A percentile compares a stretch with the other conserved stretches of the same genome.
phyloP scores from a whole-genome alignment of 2,888 invertebrate genomes.

The Parapristionchus giblindavisi region DNA sequence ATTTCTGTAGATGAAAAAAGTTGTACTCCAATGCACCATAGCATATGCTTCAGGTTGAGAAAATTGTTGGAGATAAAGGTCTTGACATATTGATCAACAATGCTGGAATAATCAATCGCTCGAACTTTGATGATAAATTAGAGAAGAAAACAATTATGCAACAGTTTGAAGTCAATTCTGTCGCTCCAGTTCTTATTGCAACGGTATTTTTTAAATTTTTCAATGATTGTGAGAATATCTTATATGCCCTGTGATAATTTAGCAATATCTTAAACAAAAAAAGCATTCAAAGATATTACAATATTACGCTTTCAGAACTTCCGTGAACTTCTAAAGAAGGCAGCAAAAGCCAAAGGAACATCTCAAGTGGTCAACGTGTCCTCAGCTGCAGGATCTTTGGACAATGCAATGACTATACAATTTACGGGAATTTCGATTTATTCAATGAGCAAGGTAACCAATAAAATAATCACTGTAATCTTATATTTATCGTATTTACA shows the following conservation, averaged over 20 bases:
- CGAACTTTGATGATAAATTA: neutral
- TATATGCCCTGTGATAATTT: neutral
- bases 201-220: too few relatives aligned
- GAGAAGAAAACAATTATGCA: neutral
- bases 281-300: neutral
- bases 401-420: neutral
- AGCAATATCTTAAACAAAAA: neutral
- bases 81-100: conserved; percentile 13
- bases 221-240: too few relatives aligned
- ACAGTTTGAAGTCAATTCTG: conserved; percentile 9
- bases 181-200: neutral
- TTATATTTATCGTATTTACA: neutral
- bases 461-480: neutral
- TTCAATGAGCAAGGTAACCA: conserved; percentile 16
- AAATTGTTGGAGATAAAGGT: conserved; percentile 1
- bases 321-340: neutral
- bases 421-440: conserved; percentile 10
- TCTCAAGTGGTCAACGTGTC: conserved; percentile 7
- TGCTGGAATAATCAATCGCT: neutral
- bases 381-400: conserved; percentile 20
- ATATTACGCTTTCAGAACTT: neutral
- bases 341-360: neutral
- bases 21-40: too few relatives aligned
- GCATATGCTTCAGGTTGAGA: neutral
- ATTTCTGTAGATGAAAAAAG: too few relatives aligned